A percentile compares a stretch with the other conserved stretches of the same genome.
These are phyloP conservation scores for Philopedon plagiatum DNA, from an alignment of 2,888 invertebrate genomes.

Conservation along the genomic window DNA sequence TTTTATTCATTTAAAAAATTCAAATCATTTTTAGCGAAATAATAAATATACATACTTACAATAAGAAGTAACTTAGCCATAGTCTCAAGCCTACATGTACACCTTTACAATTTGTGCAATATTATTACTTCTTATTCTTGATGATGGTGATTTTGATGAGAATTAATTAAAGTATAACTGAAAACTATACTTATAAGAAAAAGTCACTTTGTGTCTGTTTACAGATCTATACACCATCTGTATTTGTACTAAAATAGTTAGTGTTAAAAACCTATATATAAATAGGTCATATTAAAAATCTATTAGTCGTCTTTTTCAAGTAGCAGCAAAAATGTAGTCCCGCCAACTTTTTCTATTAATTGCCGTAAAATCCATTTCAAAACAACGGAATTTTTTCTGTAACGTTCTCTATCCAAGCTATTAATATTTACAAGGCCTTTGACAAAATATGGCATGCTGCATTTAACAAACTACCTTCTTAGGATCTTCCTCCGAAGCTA, in stretches of 20 bases:
- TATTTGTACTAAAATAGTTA: background rate
- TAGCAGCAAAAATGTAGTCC: background rate
- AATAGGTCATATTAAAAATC: background rate
- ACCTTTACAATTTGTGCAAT: background rate
- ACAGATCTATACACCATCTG: too few species aligned
- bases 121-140: too few species aligned
- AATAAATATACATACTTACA: constrained; percentile 6
- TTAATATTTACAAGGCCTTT: too few species aligned
- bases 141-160: too few species aligned
- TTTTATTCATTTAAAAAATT: too few species aligned
- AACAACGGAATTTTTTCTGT: background rate
- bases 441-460: too few species aligned
- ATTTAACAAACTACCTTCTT: too few species aligned
- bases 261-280: background rate
- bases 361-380: background rate
- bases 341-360: constrained; percentile 7
- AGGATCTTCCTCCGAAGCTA: too few species aligned
- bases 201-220: background rate
- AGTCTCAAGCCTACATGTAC: background rate
- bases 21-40: too few species aligned
- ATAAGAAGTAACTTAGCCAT: constrained; percentile 10
- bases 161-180: too few species aligned
- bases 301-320: background rate
- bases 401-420: constrained; percentile 7
- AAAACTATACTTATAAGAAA: background rate